phyloP scores from a whole-genome alignment of 2,797 vertebrate genomes.

The Threskiornis aethiopicus region DNA sequence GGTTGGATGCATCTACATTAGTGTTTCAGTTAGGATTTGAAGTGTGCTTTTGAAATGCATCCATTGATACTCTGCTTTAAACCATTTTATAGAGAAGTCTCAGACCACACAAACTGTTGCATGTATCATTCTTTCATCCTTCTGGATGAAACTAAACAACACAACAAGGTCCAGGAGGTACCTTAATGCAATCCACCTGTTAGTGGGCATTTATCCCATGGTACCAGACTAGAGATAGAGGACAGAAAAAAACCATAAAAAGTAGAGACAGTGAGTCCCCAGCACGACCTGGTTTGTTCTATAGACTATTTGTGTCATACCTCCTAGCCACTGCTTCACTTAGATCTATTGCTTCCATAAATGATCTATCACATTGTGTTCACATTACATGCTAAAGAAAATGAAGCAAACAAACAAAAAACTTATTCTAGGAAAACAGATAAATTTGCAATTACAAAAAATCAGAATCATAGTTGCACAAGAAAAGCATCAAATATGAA shows the following conservation, averaged over 20 bases:
- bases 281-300: not conserved
- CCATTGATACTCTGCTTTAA: not conserved
- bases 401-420: not conserved
- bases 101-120: not conserved
- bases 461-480: not conserved
- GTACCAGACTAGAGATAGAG: not conserved
- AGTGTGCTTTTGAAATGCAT: not conserved
- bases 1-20: not conserved
- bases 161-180: not conserved
- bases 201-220: not conserved
- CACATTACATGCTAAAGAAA: not conserved
- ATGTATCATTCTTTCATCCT: not conserved
- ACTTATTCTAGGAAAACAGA: fast-evolving
- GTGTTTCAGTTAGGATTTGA: not conserved
- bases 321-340: not conserved
- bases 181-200: not conserved
- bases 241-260: not conserved
- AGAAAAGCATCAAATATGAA: not conserved
- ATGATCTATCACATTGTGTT: not conserved
- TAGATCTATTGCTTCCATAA: not conserved
- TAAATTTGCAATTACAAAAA: fast-evolving
- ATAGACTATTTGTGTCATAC: not conserved
- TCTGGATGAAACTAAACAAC: not conserved
- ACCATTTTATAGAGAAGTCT: not conserved
- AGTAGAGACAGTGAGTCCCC: fast-evolving